phyloP scores from a whole-genome alignment of 2,888 invertebrate genomes.

The Andrena dorsata region DNA sequence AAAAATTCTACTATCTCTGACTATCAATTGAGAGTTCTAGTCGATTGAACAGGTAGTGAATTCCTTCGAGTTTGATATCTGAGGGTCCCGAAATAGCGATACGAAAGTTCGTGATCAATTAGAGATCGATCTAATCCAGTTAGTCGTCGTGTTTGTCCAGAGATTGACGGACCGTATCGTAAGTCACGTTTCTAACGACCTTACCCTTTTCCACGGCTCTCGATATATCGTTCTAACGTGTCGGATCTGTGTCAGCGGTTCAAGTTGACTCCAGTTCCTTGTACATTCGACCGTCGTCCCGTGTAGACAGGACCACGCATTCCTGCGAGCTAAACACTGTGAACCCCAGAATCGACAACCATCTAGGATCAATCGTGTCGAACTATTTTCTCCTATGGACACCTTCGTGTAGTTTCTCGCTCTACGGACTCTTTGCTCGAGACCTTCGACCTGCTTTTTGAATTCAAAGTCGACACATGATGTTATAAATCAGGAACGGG shows the following conservation, averaged over 20 bases:
- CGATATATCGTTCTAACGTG: conserved; percentile 25
- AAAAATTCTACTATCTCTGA: not conserved
- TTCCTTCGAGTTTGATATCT: not conserved
- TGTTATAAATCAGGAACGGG: no score
- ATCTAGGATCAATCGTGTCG: not conserved
- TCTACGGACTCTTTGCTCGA: not conserved
- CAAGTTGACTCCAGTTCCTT: conserved; percentile 13
- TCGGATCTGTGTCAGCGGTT: conserved; percentile 33
- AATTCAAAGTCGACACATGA: not conserved
- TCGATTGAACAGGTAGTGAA: not conserved
- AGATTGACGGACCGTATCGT: conserved; percentile 52
- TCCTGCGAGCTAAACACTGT: conserved; percentile 4
- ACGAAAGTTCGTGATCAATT: conserved; percentile 18
- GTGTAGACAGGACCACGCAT: conserved; percentile 7
- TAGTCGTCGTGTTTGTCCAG: conserved; percentile 23
- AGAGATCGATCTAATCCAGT: conserved; percentile 8
- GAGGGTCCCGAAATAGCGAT: not conserved
- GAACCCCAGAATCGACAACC: not conserved
- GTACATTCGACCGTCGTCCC: conserved; percentile 14
- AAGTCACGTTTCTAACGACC: conserved; percentile 61
- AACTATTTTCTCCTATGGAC: not conserved
- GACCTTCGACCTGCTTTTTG: not conserved
- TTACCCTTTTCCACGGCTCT: conserved; percentile 60
- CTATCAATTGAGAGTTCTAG: not conserved
- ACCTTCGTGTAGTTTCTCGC: not conserved